Base-by-base conservation (phyloP, 2,888 invertebrate genomes). In the Pantelozetes paolii region DNA sequence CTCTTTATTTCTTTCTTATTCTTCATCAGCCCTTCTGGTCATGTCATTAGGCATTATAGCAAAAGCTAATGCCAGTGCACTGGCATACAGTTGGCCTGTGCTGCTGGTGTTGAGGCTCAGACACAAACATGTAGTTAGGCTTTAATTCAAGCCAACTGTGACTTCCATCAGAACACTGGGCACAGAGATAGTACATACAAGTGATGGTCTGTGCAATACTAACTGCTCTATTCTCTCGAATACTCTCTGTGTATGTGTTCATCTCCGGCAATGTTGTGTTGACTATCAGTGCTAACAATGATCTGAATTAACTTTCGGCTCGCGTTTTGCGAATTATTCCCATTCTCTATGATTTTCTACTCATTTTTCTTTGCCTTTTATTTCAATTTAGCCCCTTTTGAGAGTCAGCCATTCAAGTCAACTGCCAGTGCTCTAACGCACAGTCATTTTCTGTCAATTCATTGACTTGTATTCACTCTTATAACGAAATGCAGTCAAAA, bases 131-230 rank as follows among this genome's bases (percentile, higher is more conserved):
- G 23, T 54, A 54, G 54, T 54, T 54, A 54, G 26, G 23, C 54
- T 26, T 54, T 54, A 54, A 54, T 54, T 54, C 26, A 54, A 54
- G 23, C 54, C 54, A 54, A 54, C 54, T 54, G 54, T 54, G 54
- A 54, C 54, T 54, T 23, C 20, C 54, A 54, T 54, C 54, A 48
- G n/a, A n/a, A n/a, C 48, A 48, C 15, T n/a, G 15, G 3, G 6
- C 48, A n/a, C n/a, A n/a, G n/a, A n/a, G n/a, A n/a, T 15, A n/a
- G 3, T 48, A 15, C 48, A 13, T 6, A 5, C 48, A 3, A 36
- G 15, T 45, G 45, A 9, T 45, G 45, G 15, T 18, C 15, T 13
- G 45, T 45, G 11, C 54, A 5, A 9, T 45, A 45, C 45, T 15
- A 36, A n/a, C 11, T 45, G 11, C 45, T 45, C 45, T 13, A 45